phyloP scores from a whole-genome alignment of 1,140 invertebrate species.

The Pseudomyrmex flavicornis region DNA sequence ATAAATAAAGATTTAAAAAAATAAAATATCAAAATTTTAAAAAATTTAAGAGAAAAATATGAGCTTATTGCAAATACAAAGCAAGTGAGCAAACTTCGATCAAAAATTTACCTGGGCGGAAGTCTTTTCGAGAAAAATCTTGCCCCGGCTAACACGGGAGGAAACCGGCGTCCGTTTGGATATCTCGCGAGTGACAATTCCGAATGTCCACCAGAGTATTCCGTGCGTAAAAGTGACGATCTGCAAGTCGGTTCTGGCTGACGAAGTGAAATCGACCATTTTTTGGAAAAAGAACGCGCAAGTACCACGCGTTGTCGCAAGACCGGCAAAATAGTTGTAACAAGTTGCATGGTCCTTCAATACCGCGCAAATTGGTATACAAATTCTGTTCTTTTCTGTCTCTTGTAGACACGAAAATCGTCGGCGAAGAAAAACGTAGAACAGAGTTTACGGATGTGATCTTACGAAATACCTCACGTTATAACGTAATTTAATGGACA shows the following conservation, averaged over 20 bases:
- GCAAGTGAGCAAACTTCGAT: too few relatives aligned
- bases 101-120: too few relatives aligned
- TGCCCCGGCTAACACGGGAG: too few relatives aligned
- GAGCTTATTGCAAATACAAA: too few relatives aligned
- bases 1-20: too few relatives aligned
- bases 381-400: background rate
- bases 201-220: background rate
- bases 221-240: conserved; percentile 22
- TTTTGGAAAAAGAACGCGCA: conserved; percentile 64
- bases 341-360: conserved; percentile 60
- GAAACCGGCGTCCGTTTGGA: too few relatives aligned
- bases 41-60: too few relatives aligned
- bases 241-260: conserved; percentile 27
- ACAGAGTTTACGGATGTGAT: background rate
- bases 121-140: too few relatives aligned
- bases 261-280: conserved; percentile 19
- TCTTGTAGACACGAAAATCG: background rate
- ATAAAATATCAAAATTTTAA: too few relatives aligned
- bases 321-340: conserved; percentile 66
- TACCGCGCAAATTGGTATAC: conserved; percentile 9
- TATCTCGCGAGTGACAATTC: too few relatives aligned
- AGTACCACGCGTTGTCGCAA: conserved; percentile 66
- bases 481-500: too few relatives aligned
- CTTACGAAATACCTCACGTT: too few relatives aligned
- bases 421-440: background rate